Base-by-base conservation (phyloP, 2,113 vertebrate genomes). In the Lutjanus erythropterus region DNA sequence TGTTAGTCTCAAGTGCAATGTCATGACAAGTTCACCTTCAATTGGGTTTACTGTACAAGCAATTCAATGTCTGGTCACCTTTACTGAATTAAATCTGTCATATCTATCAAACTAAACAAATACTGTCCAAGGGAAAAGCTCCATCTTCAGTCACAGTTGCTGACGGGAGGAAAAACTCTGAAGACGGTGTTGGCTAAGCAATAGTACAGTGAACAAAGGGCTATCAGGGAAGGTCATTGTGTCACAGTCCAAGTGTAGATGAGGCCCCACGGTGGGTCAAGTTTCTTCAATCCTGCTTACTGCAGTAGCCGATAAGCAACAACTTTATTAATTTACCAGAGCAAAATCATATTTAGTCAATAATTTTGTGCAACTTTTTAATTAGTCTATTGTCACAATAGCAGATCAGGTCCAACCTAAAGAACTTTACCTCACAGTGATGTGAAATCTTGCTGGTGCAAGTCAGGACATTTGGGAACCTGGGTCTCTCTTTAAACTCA, bases 1-100 rank as follows among this genome's bases (percentile, higher is more conserved):
- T 67, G 18, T 82, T 78, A 25, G 23, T 66, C 53, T 68, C 75
- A 80, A 81, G 75, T 88, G 85, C 84, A 89, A 82, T 53, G 65
- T 71, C 27, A 52, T 44, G 11, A 78, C 83, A 66, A 29, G 12
- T 79, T 83, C 46, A 71, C 11, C 79, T 79, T 79, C 81, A 72
- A 16, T 25, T 75, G 42, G 50, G 53, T 75, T 80, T 59, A 61
- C 67, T 83, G 73, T 77, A 76, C 75, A 83, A 65, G 33, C 37
- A 29, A 46, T 60, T 74, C 35, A 61, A 60, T 27, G 2, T 58
- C 41, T 53, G 29, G 11, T 61, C 31, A 66, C n/a, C 16, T 27
- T 41, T 47, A 46, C 50, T 52, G 5, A 37, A 59, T 60, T 55
- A 47, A 42, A 70, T 56, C 9, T 84, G 2, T 62, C 33, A 41